Evolutionary conservation across 2,797 vertebrate genomes (phyloP).

Genomic region (Enteromius treurensis): DNA sequence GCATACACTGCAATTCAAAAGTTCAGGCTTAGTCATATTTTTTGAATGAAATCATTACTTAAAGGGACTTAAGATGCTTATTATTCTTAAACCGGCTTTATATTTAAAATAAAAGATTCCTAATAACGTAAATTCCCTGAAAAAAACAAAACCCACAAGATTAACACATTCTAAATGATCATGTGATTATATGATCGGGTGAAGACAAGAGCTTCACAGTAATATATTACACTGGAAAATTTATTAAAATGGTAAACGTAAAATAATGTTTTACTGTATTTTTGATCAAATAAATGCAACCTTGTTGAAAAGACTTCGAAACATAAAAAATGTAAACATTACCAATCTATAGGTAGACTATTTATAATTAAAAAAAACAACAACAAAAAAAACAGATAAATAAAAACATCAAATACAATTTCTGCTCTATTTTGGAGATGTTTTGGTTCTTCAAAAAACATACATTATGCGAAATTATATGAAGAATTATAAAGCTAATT

Average conservation of each 20-base stretch:
- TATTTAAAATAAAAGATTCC: neutral
- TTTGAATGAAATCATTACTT: neutral
- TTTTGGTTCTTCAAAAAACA: neutral
- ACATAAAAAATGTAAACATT: neutral
- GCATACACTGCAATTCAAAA: neutral
- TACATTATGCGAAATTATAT: neutral
- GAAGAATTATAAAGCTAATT: neutral
- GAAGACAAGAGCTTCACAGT: neutral
- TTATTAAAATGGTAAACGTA: neutral
- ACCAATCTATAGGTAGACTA: neutral
- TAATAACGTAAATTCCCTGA: neutral
- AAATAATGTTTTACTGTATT: neutral
- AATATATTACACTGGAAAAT: neutral
- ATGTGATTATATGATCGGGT: neutral
- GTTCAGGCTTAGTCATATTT: neutral
- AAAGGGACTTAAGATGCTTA: neutral
- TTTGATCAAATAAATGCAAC: constrained; percentile 1
- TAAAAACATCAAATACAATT: neutral
- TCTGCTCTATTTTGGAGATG: neutral
- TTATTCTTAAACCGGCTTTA: neutral
- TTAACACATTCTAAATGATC: neutral
- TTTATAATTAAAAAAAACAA: neutral
- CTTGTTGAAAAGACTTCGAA: neutral
- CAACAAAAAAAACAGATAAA: neutral
- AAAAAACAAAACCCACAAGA: neutral